Evolutionary conservation across 64 coral and sea anemone genomes (phyloP).

Genomic region (Dendronephthya gigantea): DNA sequence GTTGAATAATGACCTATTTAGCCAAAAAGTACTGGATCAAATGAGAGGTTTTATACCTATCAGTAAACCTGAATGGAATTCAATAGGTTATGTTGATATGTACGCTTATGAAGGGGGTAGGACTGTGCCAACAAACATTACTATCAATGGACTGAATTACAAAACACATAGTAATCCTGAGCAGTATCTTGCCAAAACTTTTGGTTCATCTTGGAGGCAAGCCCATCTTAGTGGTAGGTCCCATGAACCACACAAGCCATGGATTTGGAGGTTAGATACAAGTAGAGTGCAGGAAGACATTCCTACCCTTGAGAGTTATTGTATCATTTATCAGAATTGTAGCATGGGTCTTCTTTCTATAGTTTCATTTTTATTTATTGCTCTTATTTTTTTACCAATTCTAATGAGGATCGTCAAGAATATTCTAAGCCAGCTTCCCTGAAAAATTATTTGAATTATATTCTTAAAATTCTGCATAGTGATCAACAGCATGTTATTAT

Average conservation of each 20-base stretch:
- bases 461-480: too few species aligned
- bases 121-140: constrained; percentile 37
- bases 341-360: background rate
- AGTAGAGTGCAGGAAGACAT: background rate
- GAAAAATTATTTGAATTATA: too few species aligned
- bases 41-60: constrained; percentile 26
- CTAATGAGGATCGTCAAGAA: background rate
- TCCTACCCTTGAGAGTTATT: background rate
- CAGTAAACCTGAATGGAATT: constrained; percentile 29
- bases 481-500: too few species aligned
- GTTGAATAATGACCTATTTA: constrained; percentile 40
- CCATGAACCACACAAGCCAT: background rate
- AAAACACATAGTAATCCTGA: constrained; percentile 43
- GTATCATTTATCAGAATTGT: background rate
- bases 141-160: constrained; percentile 45
- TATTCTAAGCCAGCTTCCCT: too few species aligned
- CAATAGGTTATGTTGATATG: constrained; percentile 60
- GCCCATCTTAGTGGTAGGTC: background rate
- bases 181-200: background rate
- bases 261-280: background rate
- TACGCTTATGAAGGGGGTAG: constrained; percentile 39
- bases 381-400: background rate
- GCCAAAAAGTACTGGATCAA: constrained; percentile 21
- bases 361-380: background rate
- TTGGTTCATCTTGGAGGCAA: background rate